These are phyloP conservation scores for Caradrina clavipalpis DNA, from an alignment of 2,888 invertebrate genomes.

Conservation along the genomic window DNA sequence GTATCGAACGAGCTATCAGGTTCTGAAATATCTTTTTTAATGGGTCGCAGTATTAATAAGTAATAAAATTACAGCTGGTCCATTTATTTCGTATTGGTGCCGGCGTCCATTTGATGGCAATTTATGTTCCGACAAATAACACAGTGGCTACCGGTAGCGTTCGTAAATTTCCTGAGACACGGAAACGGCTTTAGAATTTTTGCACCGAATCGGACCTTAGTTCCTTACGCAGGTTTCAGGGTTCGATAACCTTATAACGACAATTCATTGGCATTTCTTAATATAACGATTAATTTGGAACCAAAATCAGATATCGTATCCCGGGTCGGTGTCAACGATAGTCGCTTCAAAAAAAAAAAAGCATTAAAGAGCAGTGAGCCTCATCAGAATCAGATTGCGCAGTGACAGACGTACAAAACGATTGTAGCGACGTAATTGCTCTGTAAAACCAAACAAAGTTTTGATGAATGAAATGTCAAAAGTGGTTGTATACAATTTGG, in stretches of 20 bases:
- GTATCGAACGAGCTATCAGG: constrained; percentile 10
- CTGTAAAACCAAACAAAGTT: constrained; percentile 58
- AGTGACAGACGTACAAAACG: constrained; percentile 31
- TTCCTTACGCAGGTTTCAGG: constrained; percentile 35
- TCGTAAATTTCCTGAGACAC: constrained; percentile 54
- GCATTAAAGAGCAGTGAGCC: constrained; percentile 33
- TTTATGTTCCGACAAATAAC: constrained; percentile 68
- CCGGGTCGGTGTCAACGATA: constrained; percentile 41
- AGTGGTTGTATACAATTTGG: constrained; percentile 62
- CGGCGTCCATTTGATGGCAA: constrained; percentile 66
- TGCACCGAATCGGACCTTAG: constrained; percentile 28
- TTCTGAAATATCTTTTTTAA: constrained; percentile 49
- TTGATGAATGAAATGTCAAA: constrained; percentile 75
- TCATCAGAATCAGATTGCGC: constrained; percentile 43
- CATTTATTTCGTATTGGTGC: constrained; percentile 68
- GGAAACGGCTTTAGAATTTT: constrained; percentile 59
- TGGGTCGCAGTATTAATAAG: constrained; percentile 60
- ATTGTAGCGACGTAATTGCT: constrained; percentile 45
- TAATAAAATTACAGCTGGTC: constrained; percentile 65
- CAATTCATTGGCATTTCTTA: constrained; percentile 59
- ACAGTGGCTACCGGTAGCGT: constrained; percentile 55
- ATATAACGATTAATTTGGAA: constrained; percentile 46
- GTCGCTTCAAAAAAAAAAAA: constrained; percentile 38
- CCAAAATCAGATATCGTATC: constrained; percentile 40
- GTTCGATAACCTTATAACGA: constrained; percentile 67